Percentiles rank a stretch among this genome's conserved stretches.
These are phyloP conservation scores for Coregonus sp. DNA, from an alignment of 2,797 vertebrate genomes.

Conservation along the genomic window DNA sequence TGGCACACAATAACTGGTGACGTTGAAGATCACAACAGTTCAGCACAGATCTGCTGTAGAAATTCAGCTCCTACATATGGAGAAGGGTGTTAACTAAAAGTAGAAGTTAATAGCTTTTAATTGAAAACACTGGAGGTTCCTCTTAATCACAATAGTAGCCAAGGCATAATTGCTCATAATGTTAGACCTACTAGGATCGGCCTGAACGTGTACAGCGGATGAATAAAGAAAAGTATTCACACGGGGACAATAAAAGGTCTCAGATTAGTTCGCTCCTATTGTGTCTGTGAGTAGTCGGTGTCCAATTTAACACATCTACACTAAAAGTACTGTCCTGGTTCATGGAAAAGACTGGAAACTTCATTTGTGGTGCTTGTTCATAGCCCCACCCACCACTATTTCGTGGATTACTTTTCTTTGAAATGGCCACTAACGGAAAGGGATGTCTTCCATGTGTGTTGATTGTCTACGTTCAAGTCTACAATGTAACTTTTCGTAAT, in stretches of 20 bases:
- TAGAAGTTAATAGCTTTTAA: not conserved
- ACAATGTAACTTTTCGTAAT: no score
- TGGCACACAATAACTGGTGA: not conserved
- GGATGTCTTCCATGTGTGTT: not conserved
- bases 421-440: not conserved
- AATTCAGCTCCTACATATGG: not conserved
- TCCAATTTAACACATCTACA: no score
- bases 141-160: not conserved
- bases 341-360: no score
- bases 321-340: no score
- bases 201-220: not conserved
- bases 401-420: not conserved
- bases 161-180: not conserved
- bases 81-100: not conserved
- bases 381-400: not conserved
- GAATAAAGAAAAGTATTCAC: not conserved
- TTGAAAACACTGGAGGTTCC: not conserved
- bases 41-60: not conserved
- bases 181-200: not conserved
- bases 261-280: not conserved
- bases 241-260: not conserved
- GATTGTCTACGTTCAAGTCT: not conserved
- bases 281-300: no score
- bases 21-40: not conserved
- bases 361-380: not conserved